Evolutionary conservation across 2,888 invertebrate species (phyloP).

Genomic region (Pyrocoelia pectoralis): DNA sequence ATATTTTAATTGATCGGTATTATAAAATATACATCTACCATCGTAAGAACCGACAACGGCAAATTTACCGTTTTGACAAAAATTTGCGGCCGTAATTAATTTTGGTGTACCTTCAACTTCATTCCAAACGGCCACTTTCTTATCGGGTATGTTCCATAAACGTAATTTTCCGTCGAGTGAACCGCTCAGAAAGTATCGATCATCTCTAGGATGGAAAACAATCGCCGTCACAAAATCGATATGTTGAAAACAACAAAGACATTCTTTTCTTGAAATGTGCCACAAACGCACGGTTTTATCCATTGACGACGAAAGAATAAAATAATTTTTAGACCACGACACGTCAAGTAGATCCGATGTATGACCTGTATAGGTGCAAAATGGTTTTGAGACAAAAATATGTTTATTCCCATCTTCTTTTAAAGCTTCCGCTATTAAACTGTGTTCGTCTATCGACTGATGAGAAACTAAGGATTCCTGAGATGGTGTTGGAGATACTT

Average conservation of each 20-base stretch:
- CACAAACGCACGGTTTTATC: slow-evolving; percentile 97
- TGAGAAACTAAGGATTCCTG: slow-evolving; percentile 89
- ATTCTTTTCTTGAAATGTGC: slow-evolving; percentile 97
- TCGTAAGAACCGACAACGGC: slow-evolving; percentile 99
- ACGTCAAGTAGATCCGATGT: slow-evolving; percentile 96
- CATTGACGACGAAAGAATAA: slow-evolving; percentile 97
- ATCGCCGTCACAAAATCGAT: slow-evolving; percentile 99
- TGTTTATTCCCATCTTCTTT: slow-evolving; percentile 68
- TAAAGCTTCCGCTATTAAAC: slow-evolving; percentile 66
- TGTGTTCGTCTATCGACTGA: slow-evolving; percentile 71
- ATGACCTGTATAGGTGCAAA: slow-evolving; percentile 93
- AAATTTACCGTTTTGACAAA: slow-evolving; percentile 97
- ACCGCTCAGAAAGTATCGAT: slow-evolving; percentile 93
- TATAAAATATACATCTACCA: slow-evolving; percentile 98
- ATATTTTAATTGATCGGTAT: slow-evolving; percentile 97
- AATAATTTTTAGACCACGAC: slow-evolving; percentile 99
- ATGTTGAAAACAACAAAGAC: slow-evolving; percentile 98
- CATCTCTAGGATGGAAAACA: slow-evolving; percentile 95
- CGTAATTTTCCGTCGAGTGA: slow-evolving; percentile 97
- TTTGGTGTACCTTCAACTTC: slow-evolving; percentile 95
- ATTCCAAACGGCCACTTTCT: slow-evolving; percentile 98
- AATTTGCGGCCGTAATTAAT: slow-evolving; percentile 95
- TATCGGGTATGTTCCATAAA: slow-evolving; percentile 99
- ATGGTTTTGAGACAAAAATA: slow-evolving; percentile 88
- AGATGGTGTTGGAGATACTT: slow-evolving; percentile 91